Base-by-base conservation (phyloP, 2,113 vertebrate genomes). In the Notothenia rossii region DNA sequence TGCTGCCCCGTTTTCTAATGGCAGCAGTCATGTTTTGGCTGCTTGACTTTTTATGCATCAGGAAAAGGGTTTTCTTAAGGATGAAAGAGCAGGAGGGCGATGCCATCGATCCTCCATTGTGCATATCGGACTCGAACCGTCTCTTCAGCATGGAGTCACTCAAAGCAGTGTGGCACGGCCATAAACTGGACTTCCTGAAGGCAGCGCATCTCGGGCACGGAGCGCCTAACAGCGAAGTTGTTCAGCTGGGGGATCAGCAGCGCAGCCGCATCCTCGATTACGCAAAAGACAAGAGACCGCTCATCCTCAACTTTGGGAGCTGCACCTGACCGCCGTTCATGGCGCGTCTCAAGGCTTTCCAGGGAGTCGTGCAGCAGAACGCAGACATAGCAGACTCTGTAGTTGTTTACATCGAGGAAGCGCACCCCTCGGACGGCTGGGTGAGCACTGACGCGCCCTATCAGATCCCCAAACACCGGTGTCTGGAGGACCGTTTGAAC, bases 291-390 rank as follows among this genome's bases (percentile, higher is more conserved):
- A 90, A 89, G 79, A 94, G 98, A 91, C 98, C 98, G 49, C 96
- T 99, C 84, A 95, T 99, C 85, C 96, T 99, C 83, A 99, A 98
- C 91, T 99, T 99, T 85, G 98, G 98, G 72, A 99, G 98, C 94
- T 99, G 98, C 96, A 99, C 97, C 96, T 99, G 98, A 99, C 98
- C 98, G 1, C 98, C 98, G 69, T 99, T 99, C 93, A 98, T 99
- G 98, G 97, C 96, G 91, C 98, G 98, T 60, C 96, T 99, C 86
- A 94, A 96, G 92, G 96, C 97, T 85, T 99, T 98, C 94, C 96
- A 94, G 91, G 95, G 96, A 73, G 95, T 99, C 77, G 96, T 96
- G 86, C 91, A 93, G 82, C 95, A 95, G 84, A 97, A 97, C 94
- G 94, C 95, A 75, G 96, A 96, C 90, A 94, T 98, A 61, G 96